phyloP scores from a whole-genome alignment of 2,888 invertebrate species.

The Lepetodrilus schrolli region DNA sequence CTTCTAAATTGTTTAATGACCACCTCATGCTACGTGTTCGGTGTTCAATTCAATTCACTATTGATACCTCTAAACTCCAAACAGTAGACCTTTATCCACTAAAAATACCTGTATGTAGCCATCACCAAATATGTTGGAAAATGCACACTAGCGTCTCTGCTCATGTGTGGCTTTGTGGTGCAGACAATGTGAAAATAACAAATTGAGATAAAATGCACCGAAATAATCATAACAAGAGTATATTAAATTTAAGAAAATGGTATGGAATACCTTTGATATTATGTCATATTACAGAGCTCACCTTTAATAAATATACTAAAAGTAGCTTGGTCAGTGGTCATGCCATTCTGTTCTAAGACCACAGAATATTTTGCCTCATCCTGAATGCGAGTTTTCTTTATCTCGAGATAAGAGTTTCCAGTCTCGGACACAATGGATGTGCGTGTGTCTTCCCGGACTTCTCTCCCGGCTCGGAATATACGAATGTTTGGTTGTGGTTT shows the following conservation, averaged over 20 bases:
- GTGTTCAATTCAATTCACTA: too few relatives aligned
- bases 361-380: slow-evolving; percentile 98
- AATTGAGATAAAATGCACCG: too few relatives aligned
- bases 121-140: too few relatives aligned
- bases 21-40: too few relatives aligned
- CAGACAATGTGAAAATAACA: too few relatives aligned
- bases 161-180: too few relatives aligned
- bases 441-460: slow-evolving; percentile 94
- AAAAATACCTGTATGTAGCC: too few relatives aligned
- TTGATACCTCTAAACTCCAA: too few relatives aligned
- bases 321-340: slow-evolving; percentile 89
- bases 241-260: not conserved
- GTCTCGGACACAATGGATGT: slow-evolving; percentile 75
- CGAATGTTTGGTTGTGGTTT: slow-evolving; percentile 95
- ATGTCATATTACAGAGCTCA: slow-evolving; percentile 69
- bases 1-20: too few relatives aligned
- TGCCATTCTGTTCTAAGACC: slow-evolving; percentile 95
- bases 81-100: too few relatives aligned
- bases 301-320: slow-evolving; percentile 97
- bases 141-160: too few relatives aligned
- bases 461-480: slow-evolving; percentile 91
- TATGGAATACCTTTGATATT: not conserved
- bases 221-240: not conserved
- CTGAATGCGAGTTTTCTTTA: slow-evolving; percentile 95
- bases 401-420: slow-evolving; percentile 90